phyloP scores from a whole-genome alignment of 1,140 invertebrate genomes.

The Aphelenchoides besseyi region DNA sequence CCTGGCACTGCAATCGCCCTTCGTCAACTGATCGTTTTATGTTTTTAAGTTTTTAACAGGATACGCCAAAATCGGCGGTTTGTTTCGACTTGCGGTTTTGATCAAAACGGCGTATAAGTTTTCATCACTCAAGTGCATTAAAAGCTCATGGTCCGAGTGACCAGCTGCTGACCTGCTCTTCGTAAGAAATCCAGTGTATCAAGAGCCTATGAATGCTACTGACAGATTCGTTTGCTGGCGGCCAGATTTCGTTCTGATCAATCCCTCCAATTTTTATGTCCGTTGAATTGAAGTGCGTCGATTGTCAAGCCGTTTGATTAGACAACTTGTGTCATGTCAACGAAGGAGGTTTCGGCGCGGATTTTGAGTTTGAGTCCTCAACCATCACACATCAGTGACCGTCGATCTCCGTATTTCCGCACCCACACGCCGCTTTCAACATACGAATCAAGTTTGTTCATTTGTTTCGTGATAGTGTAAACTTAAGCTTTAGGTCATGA shows the following conservation, averaged over 20 bases:
- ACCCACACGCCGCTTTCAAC: conserved; percentile 27
- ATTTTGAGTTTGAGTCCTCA: neutral
- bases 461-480: conserved; percentile 16
- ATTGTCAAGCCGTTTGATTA: neutral
- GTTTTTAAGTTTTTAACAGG: too few relatives aligned
- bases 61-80: too few relatives aligned
- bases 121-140: too few relatives aligned
- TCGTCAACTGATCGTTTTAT: too few relatives aligned
- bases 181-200: too few relatives aligned
- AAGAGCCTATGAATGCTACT: too few relatives aligned
- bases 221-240: too few relatives aligned
- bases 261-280: neutral
- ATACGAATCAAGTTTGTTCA: conserved; percentile 28
- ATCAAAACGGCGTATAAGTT: too few relatives aligned
- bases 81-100: too few relatives aligned
- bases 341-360: neutral
- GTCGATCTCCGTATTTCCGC: conserved; percentile 29
- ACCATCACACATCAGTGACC: neutral
- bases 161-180: too few relatives aligned
- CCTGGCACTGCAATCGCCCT: too few relatives aligned
- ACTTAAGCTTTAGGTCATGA: conserved; percentile 41
- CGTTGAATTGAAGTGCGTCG: neutral
- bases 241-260: neutral
- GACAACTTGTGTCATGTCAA: neutral
- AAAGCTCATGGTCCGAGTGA: too few relatives aligned